Percentiles rank a stretch among this genome's conserved stretches.
These are phyloP conservation scores for Astur gentilis DNA, from an alignment of 2,113 vertebrate species.

Conservation along the genomic window DNA sequence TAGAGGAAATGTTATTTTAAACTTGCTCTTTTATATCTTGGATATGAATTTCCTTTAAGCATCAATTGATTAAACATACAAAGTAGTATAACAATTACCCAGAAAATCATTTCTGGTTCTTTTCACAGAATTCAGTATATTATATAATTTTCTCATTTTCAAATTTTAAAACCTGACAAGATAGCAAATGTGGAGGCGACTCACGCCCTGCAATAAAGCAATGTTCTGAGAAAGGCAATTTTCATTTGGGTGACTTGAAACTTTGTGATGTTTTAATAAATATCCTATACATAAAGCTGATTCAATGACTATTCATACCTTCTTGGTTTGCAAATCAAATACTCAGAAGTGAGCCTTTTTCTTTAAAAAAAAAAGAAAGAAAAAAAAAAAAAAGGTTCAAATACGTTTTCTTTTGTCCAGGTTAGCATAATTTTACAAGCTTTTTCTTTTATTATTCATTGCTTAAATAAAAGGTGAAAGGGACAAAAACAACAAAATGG, in stretches of 20 bases:
- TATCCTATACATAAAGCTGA: neutral
- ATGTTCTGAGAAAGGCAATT: neutral
- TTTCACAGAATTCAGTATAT: neutral
- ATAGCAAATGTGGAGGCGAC: neutral
- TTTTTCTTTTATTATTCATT: neutral
- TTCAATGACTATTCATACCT: neutral
- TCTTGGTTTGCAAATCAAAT: neutral
- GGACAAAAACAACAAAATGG: neutral
- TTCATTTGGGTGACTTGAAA: neutral
- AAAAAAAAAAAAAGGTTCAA: neutral
- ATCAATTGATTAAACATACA: neutral
- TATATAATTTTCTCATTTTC: neutral
- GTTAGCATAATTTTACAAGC: neutral
- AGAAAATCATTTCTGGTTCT: neutral
- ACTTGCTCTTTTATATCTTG: neutral
- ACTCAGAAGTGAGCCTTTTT: neutral
- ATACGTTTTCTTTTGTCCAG: neutral
- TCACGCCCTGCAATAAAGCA: neutral
- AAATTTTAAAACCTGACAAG: conserved; percentile 1
- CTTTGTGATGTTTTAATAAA: conserved; percentile 4
- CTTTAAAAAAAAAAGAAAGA: no score
- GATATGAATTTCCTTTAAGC: neutral
- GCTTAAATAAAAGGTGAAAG: neutral
- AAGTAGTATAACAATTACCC: neutral
- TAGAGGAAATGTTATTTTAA: conserved; percentile 16